Percentiles rank a stretch among this genome's conserved stretches.
These are phyloP conservation scores for Seladonia tumulorum DNA, from an alignment of 2,888 invertebrate genomes.

Conservation along the genomic window DNA sequence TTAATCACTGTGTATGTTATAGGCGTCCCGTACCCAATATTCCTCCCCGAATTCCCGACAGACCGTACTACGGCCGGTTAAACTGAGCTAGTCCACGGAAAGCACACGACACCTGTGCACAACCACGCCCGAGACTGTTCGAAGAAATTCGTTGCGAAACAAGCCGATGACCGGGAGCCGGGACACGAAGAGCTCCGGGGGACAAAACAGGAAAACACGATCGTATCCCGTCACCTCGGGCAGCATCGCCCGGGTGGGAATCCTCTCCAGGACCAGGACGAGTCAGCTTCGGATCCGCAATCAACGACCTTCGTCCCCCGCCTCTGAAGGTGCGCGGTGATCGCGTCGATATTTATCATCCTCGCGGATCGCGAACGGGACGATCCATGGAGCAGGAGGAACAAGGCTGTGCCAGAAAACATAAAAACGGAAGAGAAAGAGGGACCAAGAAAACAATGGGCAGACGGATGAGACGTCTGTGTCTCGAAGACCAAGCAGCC, in stretches of 20 bases:
- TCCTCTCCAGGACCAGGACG: constrained; percentile 33
- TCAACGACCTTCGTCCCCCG: not conserved
- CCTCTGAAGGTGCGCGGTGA: not conserved
- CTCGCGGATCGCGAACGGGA: not conserved
- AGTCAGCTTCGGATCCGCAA: constrained; percentile 27
- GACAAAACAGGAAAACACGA: constrained; percentile 1
- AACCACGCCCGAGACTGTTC: constrained; percentile 51
- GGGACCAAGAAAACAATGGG: constrained; percentile 59
- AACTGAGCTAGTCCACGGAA: constrained; percentile 78
- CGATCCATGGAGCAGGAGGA: constrained; percentile 39
- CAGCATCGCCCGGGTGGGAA: constrained; percentile 21
- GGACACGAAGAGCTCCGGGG: constrained; percentile 33
- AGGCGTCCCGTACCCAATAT: constrained; percentile 93
- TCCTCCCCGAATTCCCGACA: constrained; percentile 94
- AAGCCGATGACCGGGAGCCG: constrained; percentile 50
- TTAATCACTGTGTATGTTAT: constrained; percentile 83
- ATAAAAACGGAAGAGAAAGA: constrained; percentile 55
- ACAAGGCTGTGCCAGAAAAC: constrained; percentile 67
- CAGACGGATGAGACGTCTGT: constrained; percentile 2
- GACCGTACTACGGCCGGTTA: constrained; percentile 87
- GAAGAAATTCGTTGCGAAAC: constrained; percentile 43
- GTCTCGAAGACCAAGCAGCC: constrained; percentile 42
- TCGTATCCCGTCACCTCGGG: not conserved
- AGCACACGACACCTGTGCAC: constrained; percentile 61
- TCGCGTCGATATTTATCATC: not conserved